phyloP scores from a whole-genome alignment of 2,797 vertebrate species.

The Thalassophryne amazonica region DNA sequence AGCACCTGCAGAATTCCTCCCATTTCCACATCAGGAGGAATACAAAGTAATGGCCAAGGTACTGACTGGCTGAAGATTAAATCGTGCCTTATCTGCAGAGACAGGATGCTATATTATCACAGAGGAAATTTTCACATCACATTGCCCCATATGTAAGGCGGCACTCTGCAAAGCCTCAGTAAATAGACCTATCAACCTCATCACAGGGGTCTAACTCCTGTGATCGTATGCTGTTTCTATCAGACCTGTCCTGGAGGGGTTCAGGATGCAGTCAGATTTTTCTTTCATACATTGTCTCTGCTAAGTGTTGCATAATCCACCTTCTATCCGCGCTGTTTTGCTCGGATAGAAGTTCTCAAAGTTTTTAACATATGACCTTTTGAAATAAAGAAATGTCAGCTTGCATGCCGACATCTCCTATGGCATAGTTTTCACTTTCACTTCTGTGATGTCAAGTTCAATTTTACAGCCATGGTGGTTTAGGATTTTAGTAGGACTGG shows the following conservation, averaged over 20 bases:
- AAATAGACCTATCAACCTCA: slow-evolving; percentile 48
- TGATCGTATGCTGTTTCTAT: slow-evolving; percentile 2
- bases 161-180: slow-evolving; percentile 14
- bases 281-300: not conserved
- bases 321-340: no score
- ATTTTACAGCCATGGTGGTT: no score
- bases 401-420: no score
- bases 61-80: slow-evolving; percentile 68
- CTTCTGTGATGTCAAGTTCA: no score
- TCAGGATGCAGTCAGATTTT: slow-evolving; percentile 7
- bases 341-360: no score
- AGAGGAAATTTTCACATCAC: slow-evolving; percentile 20
- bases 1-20: slow-evolving; percentile 26
- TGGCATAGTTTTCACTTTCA: no score
- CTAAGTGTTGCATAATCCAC: not conserved
- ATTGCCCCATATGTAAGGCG: slow-evolving; percentile 18
- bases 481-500: no score
- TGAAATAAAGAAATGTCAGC: no score
- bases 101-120: slow-evolving; percentile 42
- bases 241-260: slow-evolving; percentile 4
- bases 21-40: slow-evolving; percentile 43
- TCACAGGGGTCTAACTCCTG: slow-evolving; percentile 36
- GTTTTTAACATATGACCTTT: no score
- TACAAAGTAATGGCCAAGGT: slow-evolving; percentile 32
- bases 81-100: slow-evolving; percentile 55